Evolutionary conservation across 2,888 invertebrate genomes (phyloP), one percentile per base, ranked within the genome.

Genomic region (Andrena hattorfiana): DNA sequence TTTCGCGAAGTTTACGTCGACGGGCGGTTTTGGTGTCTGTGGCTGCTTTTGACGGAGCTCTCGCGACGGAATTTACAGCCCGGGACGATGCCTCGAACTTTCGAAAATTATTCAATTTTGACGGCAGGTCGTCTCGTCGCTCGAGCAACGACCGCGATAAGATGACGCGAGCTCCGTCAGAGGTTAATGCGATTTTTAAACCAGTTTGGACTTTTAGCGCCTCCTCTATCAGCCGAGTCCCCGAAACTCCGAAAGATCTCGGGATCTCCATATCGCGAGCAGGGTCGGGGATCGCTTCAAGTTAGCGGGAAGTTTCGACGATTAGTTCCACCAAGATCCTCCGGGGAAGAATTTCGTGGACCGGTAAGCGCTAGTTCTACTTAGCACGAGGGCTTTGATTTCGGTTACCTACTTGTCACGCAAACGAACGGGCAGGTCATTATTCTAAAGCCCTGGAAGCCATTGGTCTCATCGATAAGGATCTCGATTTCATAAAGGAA

Each of bases 261-360:
- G 23, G 16, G 73, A 67, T 69, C 60, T 28, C 71, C 71, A 54
- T 77, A 71, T 80, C 80, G 64, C 48, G 20, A 13, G 30, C 26
- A 2, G 70, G 60, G 26, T 70, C 70, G 79, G 60, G 64, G 70
- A 70, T 70, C 69, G 79, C 77, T 80, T 32, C 51, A 60, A 70
- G 70, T 77, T 70, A 26, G 59, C 51, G 26, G 48, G 30, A 77
- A 80, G 62, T 80, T 80, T 78, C 71, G 67, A 80, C 62, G 71
- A 80, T 80, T 71, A 77, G 78, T 77, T 77, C 48, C 51, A 26
- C 28, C 51, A 42, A 48, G 51, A 62, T 62, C 26, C 42, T 4
- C 13, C 13, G 48, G 13, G 62, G 48, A 56, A 16, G 30, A 32
- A 20, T 64, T 59, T 32, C 26, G 2, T 10, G 48, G 56, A 64